A percentile compares a stretch with the other conserved stretches of the same genome.
Evolutionary conservation across 2,113 vertebrate genomes (phyloP).

Genomic region (Dendropsophus ebraccatus): DNA sequence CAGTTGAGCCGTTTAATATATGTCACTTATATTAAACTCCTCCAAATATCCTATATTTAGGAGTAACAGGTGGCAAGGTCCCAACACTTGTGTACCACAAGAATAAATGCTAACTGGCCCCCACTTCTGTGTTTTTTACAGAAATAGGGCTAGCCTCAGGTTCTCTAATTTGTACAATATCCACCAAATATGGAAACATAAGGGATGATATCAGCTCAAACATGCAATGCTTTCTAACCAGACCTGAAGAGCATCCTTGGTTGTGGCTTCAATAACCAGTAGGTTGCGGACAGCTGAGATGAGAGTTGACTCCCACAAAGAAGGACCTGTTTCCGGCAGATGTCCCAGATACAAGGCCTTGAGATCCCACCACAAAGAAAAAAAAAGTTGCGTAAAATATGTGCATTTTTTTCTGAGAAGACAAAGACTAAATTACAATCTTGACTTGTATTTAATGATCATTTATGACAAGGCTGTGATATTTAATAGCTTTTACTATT

Average conservation of each 20-base stretch:
- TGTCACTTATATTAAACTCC: not conserved
- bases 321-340: constrained; percentile 89
- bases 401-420: constrained; percentile 61
- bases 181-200: constrained; percentile 62
- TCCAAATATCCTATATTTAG: constrained; percentile 67
- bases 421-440: constrained; percentile 59
- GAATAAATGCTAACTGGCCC: constrained; percentile 34
- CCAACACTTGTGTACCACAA: constrained; percentile 60
- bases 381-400: constrained; percentile 77
- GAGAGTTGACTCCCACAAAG: constrained; percentile 83
- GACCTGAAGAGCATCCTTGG: constrained; percentile 68
- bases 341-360: constrained; percentile 81
- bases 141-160: constrained; percentile 64
- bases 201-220: constrained; percentile 66
- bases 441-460: constrained; percentile 33
- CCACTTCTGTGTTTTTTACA: constrained; percentile 54
- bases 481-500: constrained; percentile 20
- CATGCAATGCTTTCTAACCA: constrained; percentile 72
- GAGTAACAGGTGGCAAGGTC: constrained; percentile 64
- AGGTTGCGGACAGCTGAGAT: constrained; percentile 72
- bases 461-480: constrained; percentile 42
- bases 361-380: constrained; percentile 82
- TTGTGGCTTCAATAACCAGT: constrained; percentile 82
- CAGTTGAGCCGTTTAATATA: constrained; percentile 64
- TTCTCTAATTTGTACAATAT: constrained; percentile 67